Percentiles rank a stretch among this genome's conserved stretches.
Evolutionary conservation across 2,113 vertebrate genomes (phyloP).

Genomic region (Protobothrops flavoviridis): DNA sequence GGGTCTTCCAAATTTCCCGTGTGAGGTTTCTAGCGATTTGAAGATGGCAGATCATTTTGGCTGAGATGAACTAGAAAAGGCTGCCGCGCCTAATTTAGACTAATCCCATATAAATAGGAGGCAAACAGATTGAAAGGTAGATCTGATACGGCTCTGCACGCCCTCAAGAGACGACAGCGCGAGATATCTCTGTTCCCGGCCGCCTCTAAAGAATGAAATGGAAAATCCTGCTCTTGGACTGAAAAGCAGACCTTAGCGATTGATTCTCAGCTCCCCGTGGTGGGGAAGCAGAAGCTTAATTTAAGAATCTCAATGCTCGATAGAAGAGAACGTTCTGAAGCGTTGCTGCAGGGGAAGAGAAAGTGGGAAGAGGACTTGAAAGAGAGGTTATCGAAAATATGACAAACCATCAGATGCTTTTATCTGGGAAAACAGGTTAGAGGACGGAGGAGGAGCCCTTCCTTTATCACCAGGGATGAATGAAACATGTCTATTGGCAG

Average conservation of each 20-base stretch:
- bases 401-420: conserved; percentile 13
- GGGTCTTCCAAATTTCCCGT: background rate
- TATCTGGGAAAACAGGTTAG: background rate
- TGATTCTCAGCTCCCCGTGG: too few relatives aligned
- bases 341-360: background rate
- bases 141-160: background rate
- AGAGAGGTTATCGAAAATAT: conserved; percentile 5
- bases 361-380: background rate
- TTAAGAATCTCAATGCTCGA: background rate
- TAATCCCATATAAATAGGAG: background rate
- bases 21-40: background rate
- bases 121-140: too few relatives aligned
- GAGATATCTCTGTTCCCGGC: background rate
- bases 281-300: background rate
- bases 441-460: background rate
- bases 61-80: background rate
- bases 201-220: background rate
- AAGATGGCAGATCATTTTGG: background rate
- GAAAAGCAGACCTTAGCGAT: background rate
- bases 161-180: background rate
- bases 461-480: background rate
- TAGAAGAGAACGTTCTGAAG: background rate
- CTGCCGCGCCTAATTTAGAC: background rate
- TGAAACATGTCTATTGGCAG: background rate
- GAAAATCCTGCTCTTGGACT: background rate